Conservation (phyloP, 2,113 vertebrate species). For the Erythrolamprus reginae region DNA sequence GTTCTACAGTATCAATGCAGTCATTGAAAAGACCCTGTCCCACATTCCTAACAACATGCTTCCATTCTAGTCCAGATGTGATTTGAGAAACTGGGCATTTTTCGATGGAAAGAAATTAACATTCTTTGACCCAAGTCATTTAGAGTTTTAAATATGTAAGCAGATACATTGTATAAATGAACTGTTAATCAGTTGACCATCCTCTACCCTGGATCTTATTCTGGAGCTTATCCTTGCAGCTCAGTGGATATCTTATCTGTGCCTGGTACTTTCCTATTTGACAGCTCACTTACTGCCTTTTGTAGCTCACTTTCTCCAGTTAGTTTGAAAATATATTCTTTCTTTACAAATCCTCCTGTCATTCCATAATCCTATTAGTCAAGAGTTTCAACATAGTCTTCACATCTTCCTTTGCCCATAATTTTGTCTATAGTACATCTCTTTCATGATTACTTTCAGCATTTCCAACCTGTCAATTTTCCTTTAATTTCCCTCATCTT, state of each 20-base stretch:
- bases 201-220: neutral
- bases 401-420: neutral
- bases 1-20: neutral
- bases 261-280: neutral
- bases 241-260: neutral
- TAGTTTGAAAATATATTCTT: neutral
- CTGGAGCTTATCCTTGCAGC: neutral
- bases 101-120: neutral
- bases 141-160: neutral
- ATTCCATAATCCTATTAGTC: neutral
- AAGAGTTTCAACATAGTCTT: neutral
- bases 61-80: neutral
- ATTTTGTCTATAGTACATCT: neutral
- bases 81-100: neutral
- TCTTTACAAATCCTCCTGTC: neutral
- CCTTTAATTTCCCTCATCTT: neutral
- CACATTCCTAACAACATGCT: neutral
- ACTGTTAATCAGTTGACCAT: neutral
- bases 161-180: neutral
- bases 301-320: neutral
- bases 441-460: neutral
- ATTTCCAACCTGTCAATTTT: neutral
- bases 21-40: neutral
- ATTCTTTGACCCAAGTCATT: neutral
- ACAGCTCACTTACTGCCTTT: neutral